Evolutionary conservation across 2,797 vertebrate species (phyloP).

Genomic region (Nothura maculosa): DNA sequence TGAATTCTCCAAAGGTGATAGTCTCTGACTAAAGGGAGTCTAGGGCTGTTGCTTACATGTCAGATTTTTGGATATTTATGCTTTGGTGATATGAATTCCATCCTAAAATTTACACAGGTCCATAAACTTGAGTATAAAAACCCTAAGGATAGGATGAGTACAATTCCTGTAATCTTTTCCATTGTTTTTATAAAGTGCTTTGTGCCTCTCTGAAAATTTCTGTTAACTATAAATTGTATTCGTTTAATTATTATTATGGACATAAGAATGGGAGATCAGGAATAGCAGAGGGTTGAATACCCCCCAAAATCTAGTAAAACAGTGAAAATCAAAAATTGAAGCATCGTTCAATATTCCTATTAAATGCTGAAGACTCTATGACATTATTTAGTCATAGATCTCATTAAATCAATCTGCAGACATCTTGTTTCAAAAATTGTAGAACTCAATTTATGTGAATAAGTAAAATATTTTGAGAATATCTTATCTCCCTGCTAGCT

Average conservation of each 20-base stretch:
- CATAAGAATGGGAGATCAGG: background rate
- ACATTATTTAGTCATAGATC: slow-evolving; percentile 26
- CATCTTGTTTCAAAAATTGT: slow-evolving; percentile 15
- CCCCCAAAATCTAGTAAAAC: background rate
- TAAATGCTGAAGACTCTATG: background rate
- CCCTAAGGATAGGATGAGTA: background rate
- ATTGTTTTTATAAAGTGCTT: background rate
- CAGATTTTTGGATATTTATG: fast-evolving
- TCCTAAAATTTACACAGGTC: background rate
- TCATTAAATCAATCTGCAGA: slow-evolving; percentile 9
- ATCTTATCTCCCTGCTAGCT: background rate
- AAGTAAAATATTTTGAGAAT: background rate
- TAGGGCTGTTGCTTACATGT: background rate
- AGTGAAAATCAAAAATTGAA: background rate
- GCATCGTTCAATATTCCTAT: background rate
- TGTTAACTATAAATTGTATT: background rate
- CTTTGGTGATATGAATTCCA: background rate
- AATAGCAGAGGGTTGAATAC: background rate
- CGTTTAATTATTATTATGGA: background rate
- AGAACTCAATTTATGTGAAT: background rate
- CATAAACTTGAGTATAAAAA: fast-evolving
- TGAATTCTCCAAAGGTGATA: background rate
- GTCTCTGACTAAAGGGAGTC: background rate
- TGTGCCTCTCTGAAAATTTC: background rate
- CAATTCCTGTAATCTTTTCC: background rate